Conservation (phyloP, 2,797 vertebrate genomes). For the Pterois miles region DNA sequence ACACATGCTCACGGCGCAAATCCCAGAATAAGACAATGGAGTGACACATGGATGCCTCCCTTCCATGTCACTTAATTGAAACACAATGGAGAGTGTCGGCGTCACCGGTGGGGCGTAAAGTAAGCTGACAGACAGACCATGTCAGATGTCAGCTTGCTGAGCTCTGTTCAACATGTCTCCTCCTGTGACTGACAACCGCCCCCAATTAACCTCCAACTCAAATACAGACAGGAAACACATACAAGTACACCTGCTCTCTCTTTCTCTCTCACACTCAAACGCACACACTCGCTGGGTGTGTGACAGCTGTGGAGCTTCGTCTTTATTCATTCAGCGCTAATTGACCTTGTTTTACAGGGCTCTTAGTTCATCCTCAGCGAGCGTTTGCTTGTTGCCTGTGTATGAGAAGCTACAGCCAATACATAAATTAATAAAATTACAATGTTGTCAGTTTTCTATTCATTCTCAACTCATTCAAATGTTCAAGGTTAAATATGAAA, state of each 20-base stretch:
- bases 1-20: conserved; percentile 61
- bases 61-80: conserved; percentile 69
- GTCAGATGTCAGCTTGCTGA: conserved; percentile 71
- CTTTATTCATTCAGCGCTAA: conserved; percentile 64
- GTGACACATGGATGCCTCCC: conserved; percentile 57
- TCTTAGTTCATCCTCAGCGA: conserved; percentile 4
- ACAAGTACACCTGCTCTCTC: conserved; percentile 62
- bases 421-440: neutral
- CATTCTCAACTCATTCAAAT: neutral
- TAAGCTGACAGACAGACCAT: conserved; percentile 69
- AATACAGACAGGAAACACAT: conserved; percentile 52
- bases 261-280: neutral
- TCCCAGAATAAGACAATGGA: conserved; percentile 54
- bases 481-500: conserved; percentile 22
- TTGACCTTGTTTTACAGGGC: conserved; percentile 58
- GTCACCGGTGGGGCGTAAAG: conserved; percentile 54
- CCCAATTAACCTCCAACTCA: conserved; percentile 75
- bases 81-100: conserved; percentile 65
- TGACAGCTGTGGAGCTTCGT: conserved; percentile 55
- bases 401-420: conserved; percentile 24
- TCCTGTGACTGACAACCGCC: conserved; percentile 71
- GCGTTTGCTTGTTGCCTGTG: conserved; percentile 14
- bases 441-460: neutral
- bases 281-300: conserved; percentile 4
- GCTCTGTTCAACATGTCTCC: conserved; percentile 64